phyloP scores from a whole-genome alignment of 2,113 vertebrate genomes.

The Eublepharis macularius region DNA sequence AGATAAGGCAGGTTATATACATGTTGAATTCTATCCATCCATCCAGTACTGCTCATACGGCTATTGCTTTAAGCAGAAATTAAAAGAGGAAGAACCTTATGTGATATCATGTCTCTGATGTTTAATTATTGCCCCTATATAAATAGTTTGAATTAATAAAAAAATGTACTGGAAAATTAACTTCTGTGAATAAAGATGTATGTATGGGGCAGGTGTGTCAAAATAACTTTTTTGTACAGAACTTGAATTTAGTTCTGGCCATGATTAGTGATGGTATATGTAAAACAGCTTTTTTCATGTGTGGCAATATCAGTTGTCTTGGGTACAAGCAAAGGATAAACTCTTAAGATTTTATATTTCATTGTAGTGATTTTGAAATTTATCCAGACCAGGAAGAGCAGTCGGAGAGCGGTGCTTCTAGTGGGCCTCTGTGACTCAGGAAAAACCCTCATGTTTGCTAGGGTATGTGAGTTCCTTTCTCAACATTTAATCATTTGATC shows the following conservation, averaged over 20 bases:
- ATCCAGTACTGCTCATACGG: too few species aligned
- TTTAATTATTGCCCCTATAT: too few species aligned
- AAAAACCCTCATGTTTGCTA: slow-evolving; percentile 72
- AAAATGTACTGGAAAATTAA: too few species aligned
- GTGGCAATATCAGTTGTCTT: not conserved
- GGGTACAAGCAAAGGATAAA: not conserved
- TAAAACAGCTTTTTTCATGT: not conserved
- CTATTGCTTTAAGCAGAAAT: too few species aligned
- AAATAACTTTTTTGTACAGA: not conserved
- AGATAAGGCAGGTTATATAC: too few species aligned
- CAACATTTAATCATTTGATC: not conserved
- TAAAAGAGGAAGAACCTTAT: too few species aligned
- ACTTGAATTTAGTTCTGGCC: not conserved
- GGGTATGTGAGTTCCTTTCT: slow-evolving; percentile 53
- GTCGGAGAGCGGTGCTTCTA: slow-evolving; percentile 71
- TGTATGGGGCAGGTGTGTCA: too few species aligned
- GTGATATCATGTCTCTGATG: too few species aligned
- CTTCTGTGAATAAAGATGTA: too few species aligned
- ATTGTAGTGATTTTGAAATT: slow-evolving; percentile 69
- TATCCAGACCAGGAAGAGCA: slow-evolving; percentile 64
- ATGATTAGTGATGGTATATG: not conserved
- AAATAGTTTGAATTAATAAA: too few species aligned
- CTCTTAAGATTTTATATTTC: not conserved
- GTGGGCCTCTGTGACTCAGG: slow-evolving; percentile 73
- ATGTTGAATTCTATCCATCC: too few species aligned